Conservation (phyloP, 2,888 invertebrate species). For the Panorpa germanica region DNA sequence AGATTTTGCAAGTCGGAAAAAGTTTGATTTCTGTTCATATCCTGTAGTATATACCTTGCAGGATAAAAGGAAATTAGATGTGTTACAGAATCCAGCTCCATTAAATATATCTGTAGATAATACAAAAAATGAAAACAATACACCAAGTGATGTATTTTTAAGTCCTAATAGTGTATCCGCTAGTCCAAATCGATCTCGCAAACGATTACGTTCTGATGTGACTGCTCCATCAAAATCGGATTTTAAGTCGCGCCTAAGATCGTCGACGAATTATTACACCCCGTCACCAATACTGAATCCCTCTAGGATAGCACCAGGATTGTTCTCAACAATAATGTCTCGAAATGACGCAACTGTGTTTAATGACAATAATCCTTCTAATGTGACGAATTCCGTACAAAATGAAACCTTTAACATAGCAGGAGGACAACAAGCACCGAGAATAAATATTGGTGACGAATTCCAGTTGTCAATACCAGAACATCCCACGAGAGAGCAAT, state of each 20-base stretch:
- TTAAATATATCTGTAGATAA: conserved; percentile 13
- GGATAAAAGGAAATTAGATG: conserved; percentile 14
- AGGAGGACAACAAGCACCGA: conserved; percentile 34
- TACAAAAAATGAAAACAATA: conserved; percentile 38
- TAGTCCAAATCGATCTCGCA: conserved; percentile 44
- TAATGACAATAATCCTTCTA: conserved; percentile 22
- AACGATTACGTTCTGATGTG: conserved; percentile 33
- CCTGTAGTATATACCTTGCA: conserved; percentile 17
- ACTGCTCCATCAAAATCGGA: conserved; percentile 17
- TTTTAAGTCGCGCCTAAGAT: conserved; percentile 27
- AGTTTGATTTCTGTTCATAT: conserved; percentile 18
- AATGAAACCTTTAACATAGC: conserved; percentile 15
- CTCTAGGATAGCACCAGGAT: conserved; percentile 69
- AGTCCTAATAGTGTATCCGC: conserved; percentile 54
- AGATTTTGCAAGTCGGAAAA: conserved; percentile 35
- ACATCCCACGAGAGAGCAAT: conserved; percentile 26
- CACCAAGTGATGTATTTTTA: conserved; percentile 56
- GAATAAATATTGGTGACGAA: conserved; percentile 73
- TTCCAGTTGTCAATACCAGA: conserved; percentile 71
- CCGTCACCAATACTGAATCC: conserved; percentile 92
- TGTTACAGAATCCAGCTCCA: conserved; percentile 17
- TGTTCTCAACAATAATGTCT: conserved; percentile 30
- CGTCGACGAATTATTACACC: conserved; percentile 44
- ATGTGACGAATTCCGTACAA: conserved; percentile 16
- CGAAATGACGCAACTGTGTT: conserved; percentile 20